A percentile compares a stretch with the other conserved stretches of the same genome.
These are phyloP conservation scores for Lamellibrachia satsuma DNA, from an alignment of 2,888 invertebrate species.

Conservation along the genomic window DNA sequence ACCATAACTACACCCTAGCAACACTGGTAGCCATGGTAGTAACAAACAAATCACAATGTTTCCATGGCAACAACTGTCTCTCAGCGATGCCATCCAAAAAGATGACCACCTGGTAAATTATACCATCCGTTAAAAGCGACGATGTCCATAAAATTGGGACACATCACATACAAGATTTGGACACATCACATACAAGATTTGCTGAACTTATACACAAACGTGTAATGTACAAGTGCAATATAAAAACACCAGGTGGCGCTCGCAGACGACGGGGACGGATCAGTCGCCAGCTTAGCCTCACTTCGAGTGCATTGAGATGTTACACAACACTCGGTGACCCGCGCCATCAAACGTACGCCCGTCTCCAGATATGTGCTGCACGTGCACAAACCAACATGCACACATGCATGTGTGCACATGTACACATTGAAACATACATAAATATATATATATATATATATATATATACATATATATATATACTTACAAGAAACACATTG, in stretches of 20 bases:
- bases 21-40: neutral
- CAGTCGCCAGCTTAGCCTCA: too few species aligned
- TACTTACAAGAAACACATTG: neutral
- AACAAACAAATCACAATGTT: conserved; percentile 13
- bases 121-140: neutral
- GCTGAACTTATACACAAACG: neutral
- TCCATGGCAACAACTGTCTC: neutral
- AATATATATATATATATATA: neutral
- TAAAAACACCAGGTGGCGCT: conserved; percentile 7
- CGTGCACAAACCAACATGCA: neutral
- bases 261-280: neutral
- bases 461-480: neutral
- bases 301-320: neutral
- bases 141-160: neutral
- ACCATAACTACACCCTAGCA: neutral
- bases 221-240: neutral
- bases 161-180: neutral
- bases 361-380: neutral
- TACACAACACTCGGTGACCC: neutral
- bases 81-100: neutral
- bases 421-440: neutral
- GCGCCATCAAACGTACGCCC: neutral
- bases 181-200: neutral
- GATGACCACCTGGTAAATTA: neutral
- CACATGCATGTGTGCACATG: neutral